Percentiles rank a stretch among this genome's conserved stretches.
These are phyloP conservation scores for Scopus umbretta DNA, from an alignment of 2,113 vertebrate genomes.

Conservation along the genomic window DNA sequence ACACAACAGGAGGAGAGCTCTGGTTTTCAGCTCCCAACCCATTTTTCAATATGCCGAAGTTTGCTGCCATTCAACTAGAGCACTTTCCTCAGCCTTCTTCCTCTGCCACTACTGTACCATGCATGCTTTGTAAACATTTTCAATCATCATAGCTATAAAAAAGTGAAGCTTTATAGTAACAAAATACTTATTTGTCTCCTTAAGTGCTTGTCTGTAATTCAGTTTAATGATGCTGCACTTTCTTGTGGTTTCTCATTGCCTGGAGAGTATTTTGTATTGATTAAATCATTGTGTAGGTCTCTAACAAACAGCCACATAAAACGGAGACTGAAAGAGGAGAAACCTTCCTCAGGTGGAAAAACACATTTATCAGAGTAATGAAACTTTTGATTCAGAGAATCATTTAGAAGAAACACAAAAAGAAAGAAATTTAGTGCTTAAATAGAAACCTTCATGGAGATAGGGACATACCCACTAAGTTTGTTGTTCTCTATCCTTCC, in stretches of 20 bases:
- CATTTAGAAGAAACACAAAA: background rate
- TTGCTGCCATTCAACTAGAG: background rate
- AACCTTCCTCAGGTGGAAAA: slow-evolving; percentile 59
- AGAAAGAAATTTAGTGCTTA: background rate
- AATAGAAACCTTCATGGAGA: background rate
- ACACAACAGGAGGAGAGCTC: background rate
- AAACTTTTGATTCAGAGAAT: slow-evolving; percentile 41
- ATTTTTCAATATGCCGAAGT: background rate
- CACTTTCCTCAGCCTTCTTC: background rate
- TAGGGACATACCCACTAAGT: background rate
- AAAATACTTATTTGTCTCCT: slow-evolving; percentile 75
- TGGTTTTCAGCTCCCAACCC: background rate
- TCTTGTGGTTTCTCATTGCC: slow-evolving; percentile 63
- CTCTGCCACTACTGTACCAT: background rate
- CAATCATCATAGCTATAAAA: slow-evolving; percentile 59
- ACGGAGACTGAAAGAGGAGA: slow-evolving; percentile 45
- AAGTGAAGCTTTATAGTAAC: slow-evolving; percentile 64
- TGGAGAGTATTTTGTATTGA: slow-evolving; percentile 72
- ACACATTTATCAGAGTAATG: slow-evolving; percentile 36
- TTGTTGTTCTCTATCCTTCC: background rate
- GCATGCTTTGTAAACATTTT: slow-evolving; percentile 60
- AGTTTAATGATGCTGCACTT: slow-evolving; percentile 75
- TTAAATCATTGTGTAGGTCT: slow-evolving; percentile 71
- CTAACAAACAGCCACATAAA: slow-evolving; percentile 71
- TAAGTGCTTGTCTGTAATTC: slow-evolving; percentile 76